Percentiles rank a stretch among this genome's conserved stretches.
These are phyloP conservation scores for Drosophila neutralis DNA, from an alignment of 2,888 invertebrate species.

Conservation along the genomic window DNA sequence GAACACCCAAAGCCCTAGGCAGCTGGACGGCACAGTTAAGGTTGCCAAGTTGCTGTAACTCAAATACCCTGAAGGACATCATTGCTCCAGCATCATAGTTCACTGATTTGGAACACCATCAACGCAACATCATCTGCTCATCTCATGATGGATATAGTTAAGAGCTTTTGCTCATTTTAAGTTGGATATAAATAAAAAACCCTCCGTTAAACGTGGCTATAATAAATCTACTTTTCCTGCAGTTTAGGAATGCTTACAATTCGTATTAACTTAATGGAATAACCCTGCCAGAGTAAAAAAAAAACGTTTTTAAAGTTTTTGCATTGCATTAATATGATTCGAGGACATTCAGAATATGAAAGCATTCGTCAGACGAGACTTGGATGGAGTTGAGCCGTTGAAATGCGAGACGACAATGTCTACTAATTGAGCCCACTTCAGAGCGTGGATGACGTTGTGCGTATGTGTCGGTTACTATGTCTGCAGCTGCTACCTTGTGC, in stretches of 20 bases:
- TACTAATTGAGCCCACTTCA: constrained; percentile 45
- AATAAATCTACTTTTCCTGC: not conserved
- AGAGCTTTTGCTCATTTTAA: not conserved
- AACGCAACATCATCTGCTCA: not conserved
- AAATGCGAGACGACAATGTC: constrained; percentile 41
- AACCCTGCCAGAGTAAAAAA: not conserved
- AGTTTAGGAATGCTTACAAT: not conserved
- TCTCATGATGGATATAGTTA: not conserved
- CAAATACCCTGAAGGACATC: not conserved
- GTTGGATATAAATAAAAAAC: not conserved
- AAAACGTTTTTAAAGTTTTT: constrained; percentile 2
- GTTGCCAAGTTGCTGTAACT: not conserved
- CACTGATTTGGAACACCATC: not conserved
- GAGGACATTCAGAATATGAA: constrained; percentile 6
- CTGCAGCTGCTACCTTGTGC: not conserved
- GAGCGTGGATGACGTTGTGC: constrained; percentile 5
- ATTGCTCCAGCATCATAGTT: not conserved
- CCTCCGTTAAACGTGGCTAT: not conserved
- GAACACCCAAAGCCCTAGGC: constrained; percentile 9
- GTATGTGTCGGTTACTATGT: not conserved
- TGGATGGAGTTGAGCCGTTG: not conserved
- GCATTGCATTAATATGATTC: constrained; percentile 5
- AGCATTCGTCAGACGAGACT: not conserved
- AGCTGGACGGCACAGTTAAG: not conserved
- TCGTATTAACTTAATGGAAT: not conserved